Conservation (phyloP, 2,888 invertebrate genomes). For the Himalopsyche kuldschensis region DNA sequence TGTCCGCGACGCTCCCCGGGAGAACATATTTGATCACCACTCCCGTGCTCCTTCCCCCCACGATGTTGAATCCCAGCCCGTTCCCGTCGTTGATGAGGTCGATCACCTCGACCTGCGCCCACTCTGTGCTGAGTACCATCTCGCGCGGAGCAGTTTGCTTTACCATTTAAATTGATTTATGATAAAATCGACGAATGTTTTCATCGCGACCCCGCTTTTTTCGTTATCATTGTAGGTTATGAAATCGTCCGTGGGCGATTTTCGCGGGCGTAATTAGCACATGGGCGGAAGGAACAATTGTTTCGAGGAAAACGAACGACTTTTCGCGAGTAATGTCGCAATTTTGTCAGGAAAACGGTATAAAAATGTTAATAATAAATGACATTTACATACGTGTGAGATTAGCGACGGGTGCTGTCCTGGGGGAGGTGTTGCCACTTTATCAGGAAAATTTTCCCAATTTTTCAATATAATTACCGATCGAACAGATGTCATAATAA, state of each 20-base stretch:
- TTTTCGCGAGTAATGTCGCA: conserved; percentile 4
- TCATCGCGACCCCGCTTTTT: not conserved
- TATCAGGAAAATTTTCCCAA: not conserved
- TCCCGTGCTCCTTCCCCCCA: conserved; percentile 96
- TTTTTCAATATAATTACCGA: not conserved
- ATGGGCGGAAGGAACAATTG: not conserved
- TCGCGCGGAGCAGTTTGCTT: conserved; percentile 46
- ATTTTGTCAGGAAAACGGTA: conserved; percentile 20
- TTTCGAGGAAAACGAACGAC: not conserved
- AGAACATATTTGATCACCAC: conserved; percentile 98
- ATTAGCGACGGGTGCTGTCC: conserved; percentile 26
- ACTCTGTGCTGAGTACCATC: conserved; percentile 95
- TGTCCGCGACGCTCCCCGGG: conserved; percentile 95
- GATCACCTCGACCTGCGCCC: conserved; percentile 99
- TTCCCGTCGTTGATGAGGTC: conserved; percentile 97
- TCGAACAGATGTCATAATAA: not conserved
- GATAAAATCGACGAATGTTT: not conserved
- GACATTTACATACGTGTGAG: conserved; percentile 61
- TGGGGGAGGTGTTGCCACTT: conserved; percentile 24
- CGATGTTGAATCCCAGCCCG: conserved; percentile 97
- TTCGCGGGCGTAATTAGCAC: not conserved
- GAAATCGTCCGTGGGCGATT: conserved; percentile 9
- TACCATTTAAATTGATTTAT: conserved; percentile 48
- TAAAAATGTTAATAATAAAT: conserved; percentile 44
- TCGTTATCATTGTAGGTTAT: conserved; percentile 25